phyloP scores from a whole-genome alignment of 2,888 invertebrate species.

The Octonoba sinensis region DNA sequence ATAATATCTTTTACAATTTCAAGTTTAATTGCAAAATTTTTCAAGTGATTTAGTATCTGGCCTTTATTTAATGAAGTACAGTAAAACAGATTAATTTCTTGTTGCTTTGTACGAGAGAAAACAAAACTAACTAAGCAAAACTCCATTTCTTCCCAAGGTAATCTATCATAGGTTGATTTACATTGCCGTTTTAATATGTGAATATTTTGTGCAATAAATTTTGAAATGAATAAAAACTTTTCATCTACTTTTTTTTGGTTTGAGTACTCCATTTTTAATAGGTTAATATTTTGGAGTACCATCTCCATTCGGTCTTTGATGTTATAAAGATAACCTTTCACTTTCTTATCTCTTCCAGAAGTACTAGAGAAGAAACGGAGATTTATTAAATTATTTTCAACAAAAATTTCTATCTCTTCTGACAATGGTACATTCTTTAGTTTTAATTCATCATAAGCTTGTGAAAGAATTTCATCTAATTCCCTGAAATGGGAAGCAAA shows the following conservation, averaged over 20 bases:
- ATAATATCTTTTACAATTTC: background rate
- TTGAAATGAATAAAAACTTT: background rate
- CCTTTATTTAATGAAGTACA: slow-evolving; percentile 1
- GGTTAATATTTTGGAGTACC: background rate
- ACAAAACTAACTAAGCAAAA: slow-evolving; percentile 22
- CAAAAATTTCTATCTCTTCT: slow-evolving; percentile 9
- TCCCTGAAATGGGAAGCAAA: background rate
- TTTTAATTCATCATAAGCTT: slow-evolving; percentile 24
- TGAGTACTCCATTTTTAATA: background rate
- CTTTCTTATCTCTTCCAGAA: background rate
- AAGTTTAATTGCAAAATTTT: slow-evolving; percentile 6
- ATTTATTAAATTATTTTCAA: slow-evolving; percentile 13
- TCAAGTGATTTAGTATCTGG: slow-evolving; percentile 1
- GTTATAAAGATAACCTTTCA: background rate
- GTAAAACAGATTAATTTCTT: slow-evolving; percentile 17
- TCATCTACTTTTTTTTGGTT: background rate
- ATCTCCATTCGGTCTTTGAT: slow-evolving; percentile 9
- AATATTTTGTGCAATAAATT: slow-evolving; percentile 31
- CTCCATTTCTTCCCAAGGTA: slow-evolving; percentile 57
- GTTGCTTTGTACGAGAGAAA: background rate
- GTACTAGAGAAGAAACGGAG: slow-evolving; percentile 15
- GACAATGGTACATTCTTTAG: slow-evolving; percentile 22
- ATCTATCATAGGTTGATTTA: slow-evolving; percentile 22
- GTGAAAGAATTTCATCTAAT: slow-evolving; percentile 24
- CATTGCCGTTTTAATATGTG: slow-evolving; percentile 18